phyloP scores from a whole-genome alignment of 2,888 invertebrate species.

The Crematogaster levior region DNA sequence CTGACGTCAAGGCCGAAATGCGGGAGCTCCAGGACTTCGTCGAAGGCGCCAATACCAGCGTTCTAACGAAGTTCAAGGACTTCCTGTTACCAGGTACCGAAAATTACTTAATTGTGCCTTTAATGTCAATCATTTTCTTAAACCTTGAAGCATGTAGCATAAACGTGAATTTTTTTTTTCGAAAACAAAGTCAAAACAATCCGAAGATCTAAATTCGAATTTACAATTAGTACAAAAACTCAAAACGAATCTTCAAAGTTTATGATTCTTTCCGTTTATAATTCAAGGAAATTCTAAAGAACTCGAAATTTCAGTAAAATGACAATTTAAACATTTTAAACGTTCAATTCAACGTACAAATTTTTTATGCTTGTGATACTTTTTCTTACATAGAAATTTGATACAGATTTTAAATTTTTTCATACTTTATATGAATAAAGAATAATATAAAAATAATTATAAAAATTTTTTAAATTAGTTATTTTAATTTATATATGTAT shows the following conservation, averaged over 20 bases:
- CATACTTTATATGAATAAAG: neutral
- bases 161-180: slow-evolving; percentile 4
- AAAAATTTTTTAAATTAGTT: too few species aligned
- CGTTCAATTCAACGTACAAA: neutral
- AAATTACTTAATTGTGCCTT: neutral
- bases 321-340: too few species aligned
- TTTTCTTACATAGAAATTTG: neutral
- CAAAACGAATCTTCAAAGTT: neutral
- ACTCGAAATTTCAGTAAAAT: too few species aligned
- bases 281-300: neutral
- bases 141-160: neutral
- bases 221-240: too few species aligned
- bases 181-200: neutral
- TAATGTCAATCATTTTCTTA: neutral
- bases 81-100: slow-evolving; percentile 74
- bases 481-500: too few species aligned
- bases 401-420: neutral
- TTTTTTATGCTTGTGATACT: neutral
- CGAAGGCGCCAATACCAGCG: slow-evolving; percentile 74
- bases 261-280: neutral
- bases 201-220: neutral
- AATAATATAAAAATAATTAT: too few species aligned
- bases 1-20: slow-evolving; percentile 80
- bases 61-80: slow-evolving; percentile 73
- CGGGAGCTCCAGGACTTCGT: slow-evolving; percentile 80